Evolutionary conservation across 1,140 invertebrate species (phyloP), one percentile per base, ranked within the genome.

Genomic region (Theocolax elegans): DNA sequence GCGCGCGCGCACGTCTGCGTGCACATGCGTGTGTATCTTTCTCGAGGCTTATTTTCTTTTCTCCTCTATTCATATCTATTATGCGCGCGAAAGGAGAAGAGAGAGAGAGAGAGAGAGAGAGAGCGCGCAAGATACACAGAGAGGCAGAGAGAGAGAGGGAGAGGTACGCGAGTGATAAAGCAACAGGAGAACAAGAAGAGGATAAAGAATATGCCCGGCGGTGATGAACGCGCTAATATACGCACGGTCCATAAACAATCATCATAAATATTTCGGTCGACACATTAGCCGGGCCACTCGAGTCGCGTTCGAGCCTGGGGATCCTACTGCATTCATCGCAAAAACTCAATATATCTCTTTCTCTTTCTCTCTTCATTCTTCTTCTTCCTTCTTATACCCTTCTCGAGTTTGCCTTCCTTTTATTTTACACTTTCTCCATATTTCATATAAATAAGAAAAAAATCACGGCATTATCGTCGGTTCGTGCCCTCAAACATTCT

Each of bases 241-340:
- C 81, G 78, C 77, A 77, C 77, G 79, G 77, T 80, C 79, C 81
- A 83, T 83, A 83, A 83, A 83, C 81, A 83, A 83, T 83, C 81
- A 83, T 82, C 81, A 82, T 83, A 82, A 83, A 83, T 83, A 83
- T 82, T 80, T 83, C 77, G 77, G 76, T 82, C 81, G 79, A 82
- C 81, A 82, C 81, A 83, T 83, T 83, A 83, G 81, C 77, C 58
- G 54, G 74, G 76, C 74, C 76, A 79, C 64, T 68, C 62, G 64
- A 48, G 65, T 66, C 17, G 35, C 7, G n/a, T 27, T 49, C 21
- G 35, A 15, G 12, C 15, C 13, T 17, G 2, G n/a, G 13, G 12
- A 19, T 23, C n/a, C 2, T 23, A 7, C 2, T 49, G 29, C 15
- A 54, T 60, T 25, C 48, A 44, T 60, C 48, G 21, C 25, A 21